Conservation (phyloP, 2,888 invertebrate genomes). For the Watsonalla binaria region DNA sequence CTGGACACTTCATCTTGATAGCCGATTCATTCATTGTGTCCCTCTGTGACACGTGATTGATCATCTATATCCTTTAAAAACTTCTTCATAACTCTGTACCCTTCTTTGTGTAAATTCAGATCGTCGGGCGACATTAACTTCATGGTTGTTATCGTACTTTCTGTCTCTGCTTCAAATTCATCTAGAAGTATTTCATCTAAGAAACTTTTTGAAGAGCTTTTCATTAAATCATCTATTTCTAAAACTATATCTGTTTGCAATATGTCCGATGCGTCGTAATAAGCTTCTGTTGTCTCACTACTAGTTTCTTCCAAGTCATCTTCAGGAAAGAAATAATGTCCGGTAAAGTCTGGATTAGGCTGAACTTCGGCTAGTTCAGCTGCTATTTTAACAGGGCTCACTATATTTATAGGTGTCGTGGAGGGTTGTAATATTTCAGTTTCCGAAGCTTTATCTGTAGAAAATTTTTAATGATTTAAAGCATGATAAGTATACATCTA, state of each 20-base stretch:
- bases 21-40: constrained; percentile 4
- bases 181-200: constrained; percentile 54
- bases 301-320: constrained; percentile 41
- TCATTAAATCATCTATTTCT: constrained; percentile 59
- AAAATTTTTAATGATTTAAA: neutral
- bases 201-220: constrained; percentile 53
- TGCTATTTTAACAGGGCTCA: constrained; percentile 54
- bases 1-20: no score
- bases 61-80: constrained; percentile 44
- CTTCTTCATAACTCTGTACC: constrained; percentile 44
- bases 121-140: constrained; percentile 34
- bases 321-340: constrained; percentile 71
- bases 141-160: constrained; percentile 32
- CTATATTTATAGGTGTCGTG: constrained; percentile 25
- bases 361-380: constrained; percentile 55
- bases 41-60: constrained; percentile 14
- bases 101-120: constrained; percentile 36
- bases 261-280: constrained; percentile 48
- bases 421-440: constrained; percentile 23
- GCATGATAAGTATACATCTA: neutral
- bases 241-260: constrained; percentile 50
- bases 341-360: constrained; percentile 55
- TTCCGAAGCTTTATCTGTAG: constrained; percentile 42
- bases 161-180: constrained; percentile 50
- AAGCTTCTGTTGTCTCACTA: constrained; percentile 44